Evolutionary conservation across 2,113 vertebrate genomes (phyloP).

Genomic region (Ptychochromis oligacanthus): DNA sequence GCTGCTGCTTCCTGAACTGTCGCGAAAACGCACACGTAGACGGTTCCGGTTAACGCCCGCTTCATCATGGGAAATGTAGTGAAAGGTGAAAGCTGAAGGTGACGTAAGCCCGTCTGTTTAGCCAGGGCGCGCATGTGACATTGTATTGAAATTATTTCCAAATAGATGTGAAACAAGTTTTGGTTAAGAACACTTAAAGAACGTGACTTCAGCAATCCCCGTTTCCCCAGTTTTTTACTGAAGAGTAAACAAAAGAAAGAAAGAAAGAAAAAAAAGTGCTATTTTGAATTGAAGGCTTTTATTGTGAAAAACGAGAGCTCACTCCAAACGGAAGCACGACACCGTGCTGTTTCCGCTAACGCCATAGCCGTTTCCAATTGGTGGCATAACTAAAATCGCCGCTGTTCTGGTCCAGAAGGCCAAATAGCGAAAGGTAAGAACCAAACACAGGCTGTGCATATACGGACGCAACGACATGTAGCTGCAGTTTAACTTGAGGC

Average conservation of each 20-base stretch:
- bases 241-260: no score
- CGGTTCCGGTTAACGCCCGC: slow-evolving; percentile 43
- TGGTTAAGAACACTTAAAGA: no score
- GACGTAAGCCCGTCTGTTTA: neutral
- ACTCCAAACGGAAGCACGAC: slow-evolving; percentile 17
- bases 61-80: slow-evolving; percentile 64
- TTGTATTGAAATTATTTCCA: no score
- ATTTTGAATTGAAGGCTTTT: slow-evolving; percentile 1
- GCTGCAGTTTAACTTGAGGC: fast-evolving
- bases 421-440: slow-evolving; percentile 84
- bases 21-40: slow-evolving; percentile 73
- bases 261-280: no score
- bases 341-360: slow-evolving; percentile 34
- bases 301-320: neutral
- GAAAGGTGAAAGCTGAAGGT: neutral
- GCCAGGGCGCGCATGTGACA: neutral
- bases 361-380: slow-evolving; percentile 9
- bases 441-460: neutral
- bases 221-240: no score
- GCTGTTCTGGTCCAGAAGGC: slow-evolving; percentile 85
- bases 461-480: fast-evolving
- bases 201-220: no score
- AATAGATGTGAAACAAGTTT: no score
- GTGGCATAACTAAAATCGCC: slow-evolving; percentile 18
- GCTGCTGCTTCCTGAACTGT: slow-evolving; percentile 65